Percentiles rank a stretch among this genome's conserved stretches.
Conservation (phyloP, 2,888 invertebrate genomes). For the Acronicta leporina region DNA sequence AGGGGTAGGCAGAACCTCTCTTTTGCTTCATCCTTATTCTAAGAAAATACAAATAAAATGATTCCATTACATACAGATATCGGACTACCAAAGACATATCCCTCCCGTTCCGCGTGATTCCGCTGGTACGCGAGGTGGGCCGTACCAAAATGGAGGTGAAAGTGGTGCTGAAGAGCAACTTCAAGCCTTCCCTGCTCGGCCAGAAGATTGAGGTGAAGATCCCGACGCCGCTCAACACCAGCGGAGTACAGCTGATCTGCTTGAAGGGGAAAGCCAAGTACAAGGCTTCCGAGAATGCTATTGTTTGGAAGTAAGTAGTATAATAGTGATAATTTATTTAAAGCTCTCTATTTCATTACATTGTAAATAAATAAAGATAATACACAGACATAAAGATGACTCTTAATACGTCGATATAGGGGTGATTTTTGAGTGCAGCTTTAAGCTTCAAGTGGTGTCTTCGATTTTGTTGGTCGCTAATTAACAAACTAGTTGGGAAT, state of each 20-base stretch:
- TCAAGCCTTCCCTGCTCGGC: conserved; percentile 98
- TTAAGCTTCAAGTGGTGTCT: too few relatives aligned
- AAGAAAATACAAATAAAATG: too few relatives aligned
- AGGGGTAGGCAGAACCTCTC: too few relatives aligned
- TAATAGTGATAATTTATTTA: too few relatives aligned
- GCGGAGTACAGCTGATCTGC: conserved; percentile 99
- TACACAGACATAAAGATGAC: too few relatives aligned
- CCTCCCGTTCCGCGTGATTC: conserved; percentile 99
- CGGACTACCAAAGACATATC: conserved; percentile 99
- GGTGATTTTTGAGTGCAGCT: too few relatives aligned
- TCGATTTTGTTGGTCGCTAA: too few relatives aligned
- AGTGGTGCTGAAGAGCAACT: conserved; percentile 99
- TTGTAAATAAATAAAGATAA: too few relatives aligned
- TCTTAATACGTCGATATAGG: too few relatives aligned
- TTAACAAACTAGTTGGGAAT: too few relatives aligned
- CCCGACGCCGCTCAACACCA: conserved; percentile 99
- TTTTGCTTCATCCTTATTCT: too few relatives aligned
- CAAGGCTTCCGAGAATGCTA: conserved; percentile 99
- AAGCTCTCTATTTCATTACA: too few relatives aligned
- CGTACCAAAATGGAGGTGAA: conserved; percentile 99
- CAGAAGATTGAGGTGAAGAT: conserved; percentile 99
- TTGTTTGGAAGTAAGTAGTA: conserved; percentile 95
- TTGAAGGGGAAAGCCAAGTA: conserved; percentile 99
- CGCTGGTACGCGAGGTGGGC: conserved; percentile 98
- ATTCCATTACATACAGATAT: conserved; percentile 90